phyloP scores from a whole-genome alignment of 2,797 vertebrate genomes.

The Antrozous pallidus region DNA sequence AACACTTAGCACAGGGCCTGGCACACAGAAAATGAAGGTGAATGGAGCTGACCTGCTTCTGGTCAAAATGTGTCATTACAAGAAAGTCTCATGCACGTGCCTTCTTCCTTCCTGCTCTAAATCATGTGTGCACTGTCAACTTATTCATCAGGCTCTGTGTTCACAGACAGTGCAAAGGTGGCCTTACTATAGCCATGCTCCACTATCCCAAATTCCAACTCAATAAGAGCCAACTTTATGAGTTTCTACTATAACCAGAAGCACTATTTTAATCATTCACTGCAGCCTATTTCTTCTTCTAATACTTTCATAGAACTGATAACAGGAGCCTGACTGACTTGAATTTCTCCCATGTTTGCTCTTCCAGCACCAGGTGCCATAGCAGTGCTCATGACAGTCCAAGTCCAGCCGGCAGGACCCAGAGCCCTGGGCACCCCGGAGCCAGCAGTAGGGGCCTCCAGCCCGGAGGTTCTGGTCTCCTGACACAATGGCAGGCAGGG shows the following conservation, averaged over 20 bases:
- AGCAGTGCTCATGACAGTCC: neutral
- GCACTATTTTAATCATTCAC: neutral
- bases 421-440: neutral
- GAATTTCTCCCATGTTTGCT: neutral
- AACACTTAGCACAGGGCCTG: neutral
- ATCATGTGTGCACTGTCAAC: neutral
- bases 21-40: neutral
- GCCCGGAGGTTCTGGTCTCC: neutral
- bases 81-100: neutral
- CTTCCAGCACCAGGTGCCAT: neutral
- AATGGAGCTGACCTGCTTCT: neutral
- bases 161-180: neutral
- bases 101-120: neutral
- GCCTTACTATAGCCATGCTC: neutral
- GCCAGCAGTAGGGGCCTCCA: neutral
- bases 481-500: constrained; percentile 52
- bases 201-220: neutral
- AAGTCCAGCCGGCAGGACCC: neutral
- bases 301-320: neutral
- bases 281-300: neutral
- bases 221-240: neutral
- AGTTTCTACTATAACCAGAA: neutral
- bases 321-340: neutral
- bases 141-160: neutral
- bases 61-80: neutral